Conservation (phyloP, 2,113 vertebrate species). For the Rhynchopsitta pachyrhyncha region DNA sequence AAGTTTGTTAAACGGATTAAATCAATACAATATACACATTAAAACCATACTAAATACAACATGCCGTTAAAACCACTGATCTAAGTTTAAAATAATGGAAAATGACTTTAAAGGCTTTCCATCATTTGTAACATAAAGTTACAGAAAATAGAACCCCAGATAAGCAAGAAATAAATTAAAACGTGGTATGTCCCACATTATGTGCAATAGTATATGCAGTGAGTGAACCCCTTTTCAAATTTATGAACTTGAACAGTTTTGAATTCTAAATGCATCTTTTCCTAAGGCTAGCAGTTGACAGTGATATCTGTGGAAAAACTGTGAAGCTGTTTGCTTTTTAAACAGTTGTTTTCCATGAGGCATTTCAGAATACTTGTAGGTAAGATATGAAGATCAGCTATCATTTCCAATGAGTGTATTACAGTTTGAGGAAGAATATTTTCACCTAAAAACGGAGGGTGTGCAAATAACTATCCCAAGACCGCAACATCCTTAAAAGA, state of each 20-base stretch:
- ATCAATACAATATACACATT: neutral
- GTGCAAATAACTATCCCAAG: neutral
- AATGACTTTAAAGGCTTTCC: neutral
- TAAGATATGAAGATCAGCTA: neutral
- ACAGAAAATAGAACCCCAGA: neutral
- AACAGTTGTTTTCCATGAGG: neutral
- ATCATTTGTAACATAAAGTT: neutral
- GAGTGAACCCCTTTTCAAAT: neutral
- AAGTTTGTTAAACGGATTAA: neutral
- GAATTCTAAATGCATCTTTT: neutral
- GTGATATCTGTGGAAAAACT: neutral
- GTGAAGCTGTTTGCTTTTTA: neutral
- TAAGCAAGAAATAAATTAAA: neutral
- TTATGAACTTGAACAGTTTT: neutral
- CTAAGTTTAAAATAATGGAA: neutral
- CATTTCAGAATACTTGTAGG: neutral
- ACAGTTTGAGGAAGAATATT: neutral
- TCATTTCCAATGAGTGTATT: neutral
- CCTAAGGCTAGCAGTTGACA: neutral
- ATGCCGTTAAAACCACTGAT: neutral
- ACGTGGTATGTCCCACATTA: accelerated
- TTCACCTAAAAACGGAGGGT: neutral
- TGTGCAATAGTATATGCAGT: neutral
- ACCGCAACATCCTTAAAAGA: neutral
- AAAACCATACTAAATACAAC: neutral